A percentile compares a stretch with the other conserved stretches of the same genome.
phyloP scores from a whole-genome alignment of 2,797 vertebrate species.

The Pygocentrus nattereri region DNA sequence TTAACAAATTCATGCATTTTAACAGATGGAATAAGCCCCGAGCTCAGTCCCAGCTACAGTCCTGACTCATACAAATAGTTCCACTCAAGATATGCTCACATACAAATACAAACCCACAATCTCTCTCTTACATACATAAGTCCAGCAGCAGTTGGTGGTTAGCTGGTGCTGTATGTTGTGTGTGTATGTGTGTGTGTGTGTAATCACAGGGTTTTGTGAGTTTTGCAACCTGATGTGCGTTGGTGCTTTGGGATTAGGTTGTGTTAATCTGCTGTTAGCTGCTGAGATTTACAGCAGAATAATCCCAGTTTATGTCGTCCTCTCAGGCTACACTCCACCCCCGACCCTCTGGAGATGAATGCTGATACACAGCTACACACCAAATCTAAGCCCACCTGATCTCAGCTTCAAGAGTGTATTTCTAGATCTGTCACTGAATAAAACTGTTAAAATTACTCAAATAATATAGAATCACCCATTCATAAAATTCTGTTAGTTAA shows the following conservation, averaged over 20 bases:
- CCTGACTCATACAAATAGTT: neutral
- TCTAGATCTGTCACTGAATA: neutral
- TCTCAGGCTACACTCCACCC: conserved; percentile 12
- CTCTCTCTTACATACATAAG: neutral
- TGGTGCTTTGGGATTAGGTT: conserved; percentile 27
- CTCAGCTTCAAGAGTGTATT: neutral
- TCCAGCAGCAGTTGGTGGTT: neutral
- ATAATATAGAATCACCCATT: neutral
- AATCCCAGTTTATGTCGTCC: conserved; percentile 21
- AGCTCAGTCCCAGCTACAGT: neutral
- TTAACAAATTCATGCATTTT: neutral
- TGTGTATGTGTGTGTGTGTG: conserved; percentile 3
- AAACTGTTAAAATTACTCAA: neutral
- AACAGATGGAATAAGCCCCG: neutral
- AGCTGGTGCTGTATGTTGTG: neutral
- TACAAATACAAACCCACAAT: neutral
- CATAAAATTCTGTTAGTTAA: too few species aligned
- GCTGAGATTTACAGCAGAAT: conserved; percentile 32
- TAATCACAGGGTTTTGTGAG: too few species aligned
- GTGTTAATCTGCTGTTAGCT: conserved; percentile 43
- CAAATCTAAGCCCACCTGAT: neutral
- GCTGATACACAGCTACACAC: neutral
- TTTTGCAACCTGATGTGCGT: conserved; percentile 26
- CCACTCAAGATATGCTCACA: neutral
- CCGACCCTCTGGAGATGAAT: neutral